These are phyloP conservation scores for Etheostoma spectabile DNA, from an alignment of 2,113 vertebrate genomes.

Conservation along the genomic window DNA sequence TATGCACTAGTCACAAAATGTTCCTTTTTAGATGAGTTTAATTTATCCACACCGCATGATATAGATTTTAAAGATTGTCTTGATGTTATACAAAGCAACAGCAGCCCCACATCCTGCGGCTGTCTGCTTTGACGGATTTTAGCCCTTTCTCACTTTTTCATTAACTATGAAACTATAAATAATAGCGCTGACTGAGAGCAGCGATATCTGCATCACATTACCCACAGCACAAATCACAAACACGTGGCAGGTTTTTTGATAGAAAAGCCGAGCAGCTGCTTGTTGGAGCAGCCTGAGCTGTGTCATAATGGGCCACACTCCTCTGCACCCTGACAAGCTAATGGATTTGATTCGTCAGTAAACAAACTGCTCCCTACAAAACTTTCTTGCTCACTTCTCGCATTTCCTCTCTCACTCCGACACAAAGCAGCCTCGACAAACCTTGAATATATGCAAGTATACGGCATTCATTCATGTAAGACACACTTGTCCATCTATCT, in stretches of 20 bases:
- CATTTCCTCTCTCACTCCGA: neutral
- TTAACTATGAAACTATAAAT: slow-evolving; percentile 55
- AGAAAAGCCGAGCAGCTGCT: slow-evolving; percentile 50
- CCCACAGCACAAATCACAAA: slow-evolving; percentile 40
- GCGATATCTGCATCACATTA: slow-evolving; percentile 56
- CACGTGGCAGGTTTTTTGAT: slow-evolving; percentile 41
- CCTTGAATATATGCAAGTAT: neutral
- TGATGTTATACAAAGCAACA: neutral
- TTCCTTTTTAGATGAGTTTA: neutral
- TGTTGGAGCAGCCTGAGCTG: slow-evolving; percentile 45
- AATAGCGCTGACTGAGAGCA: slow-evolving; percentile 31
- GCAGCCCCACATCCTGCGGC: slow-evolving; percentile 4
- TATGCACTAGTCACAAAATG: slow-evolving; percentile 6
- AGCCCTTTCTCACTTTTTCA: slow-evolving; percentile 37
- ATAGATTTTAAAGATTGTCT: neutral
- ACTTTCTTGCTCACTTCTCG: slow-evolving; percentile 31
- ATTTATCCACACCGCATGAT: neutral
- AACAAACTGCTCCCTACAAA: slow-evolving; percentile 55
- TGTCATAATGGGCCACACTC: slow-evolving; percentile 63
- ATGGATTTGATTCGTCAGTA: slow-evolving; percentile 63
- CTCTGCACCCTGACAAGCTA: slow-evolving; percentile 66
- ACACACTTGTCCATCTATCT: neutral
- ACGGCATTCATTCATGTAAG: neutral
- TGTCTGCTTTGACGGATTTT: slow-evolving; percentile 42
- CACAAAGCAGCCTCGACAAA: slow-evolving; percentile 27